Conservation (phyloP, 2,888 invertebrate genomes). For the Drosophila macrospina region DNA sequence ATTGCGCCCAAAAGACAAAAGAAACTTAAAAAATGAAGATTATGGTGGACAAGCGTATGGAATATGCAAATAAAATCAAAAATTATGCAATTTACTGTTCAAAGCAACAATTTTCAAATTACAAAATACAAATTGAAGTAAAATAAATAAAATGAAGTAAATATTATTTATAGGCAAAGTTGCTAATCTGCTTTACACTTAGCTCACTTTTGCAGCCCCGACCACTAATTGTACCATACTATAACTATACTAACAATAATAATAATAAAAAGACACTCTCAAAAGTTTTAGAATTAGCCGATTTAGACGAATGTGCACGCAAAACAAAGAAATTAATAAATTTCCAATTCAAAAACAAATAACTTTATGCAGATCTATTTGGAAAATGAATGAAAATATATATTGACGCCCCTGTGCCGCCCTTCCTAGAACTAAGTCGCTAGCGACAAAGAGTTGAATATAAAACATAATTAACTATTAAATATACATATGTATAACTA, state of each 20-base stretch:
- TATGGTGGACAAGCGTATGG: conserved; percentile 28
- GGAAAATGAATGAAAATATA: conserved; percentile 8
- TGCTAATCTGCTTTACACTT: conserved; percentile 69
- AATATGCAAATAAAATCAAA: conserved; percentile 64
- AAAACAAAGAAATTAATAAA: conserved; percentile 17
- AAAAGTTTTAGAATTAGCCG: conserved; percentile 41
- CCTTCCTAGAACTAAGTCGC: conserved; percentile 63
- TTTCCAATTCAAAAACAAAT: conserved; percentile 17
- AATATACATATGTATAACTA: conserved; percentile 37
- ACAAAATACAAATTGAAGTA: conserved; percentile 38
- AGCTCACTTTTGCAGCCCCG: conserved; percentile 68
- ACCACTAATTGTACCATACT: conserved; percentile 70
- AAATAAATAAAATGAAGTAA: conserved; percentile 14
- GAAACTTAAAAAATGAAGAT: conserved; percentile 34
- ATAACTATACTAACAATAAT: conserved; percentile 49
- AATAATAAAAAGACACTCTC: conserved; percentile 10
- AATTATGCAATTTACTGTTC: conserved; percentile 75
- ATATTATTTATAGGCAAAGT: conserved; percentile 58
- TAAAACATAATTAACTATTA: conserved; percentile 44
- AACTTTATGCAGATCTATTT: conserved; percentile 20
- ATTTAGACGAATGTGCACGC: conserved; percentile 46
- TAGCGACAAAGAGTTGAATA: conserved; percentile 54
- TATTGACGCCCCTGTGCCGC: conserved; percentile 49
- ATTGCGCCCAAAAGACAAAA: conserved; percentile 74
- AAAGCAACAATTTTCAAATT: conserved; percentile 56